Evolutionary conservation across 2,888 invertebrate species (phyloP), one percentile per base, ranked within the genome.

Genomic region (Caenorhabditis japonica): DNA sequence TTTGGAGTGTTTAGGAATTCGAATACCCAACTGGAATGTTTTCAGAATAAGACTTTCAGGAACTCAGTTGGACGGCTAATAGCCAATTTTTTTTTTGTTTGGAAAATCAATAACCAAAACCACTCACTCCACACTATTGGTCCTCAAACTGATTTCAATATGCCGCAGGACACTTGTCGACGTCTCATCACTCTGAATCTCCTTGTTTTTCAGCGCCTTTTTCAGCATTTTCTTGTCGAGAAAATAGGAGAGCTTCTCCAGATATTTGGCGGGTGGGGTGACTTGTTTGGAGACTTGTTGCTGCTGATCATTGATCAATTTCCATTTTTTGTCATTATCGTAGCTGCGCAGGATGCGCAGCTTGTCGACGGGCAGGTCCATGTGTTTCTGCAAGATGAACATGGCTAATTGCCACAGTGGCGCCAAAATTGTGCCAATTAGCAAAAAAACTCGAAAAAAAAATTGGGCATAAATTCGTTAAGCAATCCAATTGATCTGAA

Each of bases 321-420:
- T 97, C 97, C 97, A 99, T 90, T 99, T 99, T 90, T 96, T 97
- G 89, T 96, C 94, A 89, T 94, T 93, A 90, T 97, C 96, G 89
- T 97, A 97, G 89, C 93, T 94, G 85, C 94, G 93, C 79, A 95
- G 91, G 38, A 97, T 91, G 90, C 97, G 96, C 85, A 96, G 95
- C 90, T 99, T 99, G 90, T 99, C 97, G 34, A 97, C 95, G 21
- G 97, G 97, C 82, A 99, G 91, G 90, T 99, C 97, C 97, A 97
- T 97, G 43, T 72, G 61, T 25, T 72, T 76, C 55, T 69, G 53
- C 15, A 61, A 51, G 10, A n/a, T n/a, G n/a, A n/a, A n/a, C n/a
- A n/a, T n/a, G n/a, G n/a, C n/a, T n/a, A n/a, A n/a, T n/a, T n/a
- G n/a, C n/a, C n/a, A n/a, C n/a, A n/a, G n/a, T n/a, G n/a, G n/a